Base-by-base conservation (phyloP, 1,140 invertebrate species). In the Megathymus violae region DNA sequence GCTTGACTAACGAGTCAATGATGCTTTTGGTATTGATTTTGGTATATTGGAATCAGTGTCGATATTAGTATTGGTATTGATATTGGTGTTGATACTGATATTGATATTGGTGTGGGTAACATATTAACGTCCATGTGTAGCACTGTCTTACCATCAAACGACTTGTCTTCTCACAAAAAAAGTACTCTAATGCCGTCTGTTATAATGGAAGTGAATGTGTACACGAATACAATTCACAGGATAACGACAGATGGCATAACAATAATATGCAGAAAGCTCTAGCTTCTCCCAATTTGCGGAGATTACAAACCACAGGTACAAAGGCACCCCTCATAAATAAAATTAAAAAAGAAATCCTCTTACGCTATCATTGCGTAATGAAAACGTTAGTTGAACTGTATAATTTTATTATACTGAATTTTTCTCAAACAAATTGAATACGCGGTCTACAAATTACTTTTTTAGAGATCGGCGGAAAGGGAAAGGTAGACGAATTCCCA, bases 391-490 rank as follows among this genome's bases (percentile, higher is more conserved):
- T 52, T 62, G 74, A 77, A 72, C 80, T 76, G 75, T 84, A 87
- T 87, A 87, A 87, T 85, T 87, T 87, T 82, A 82, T 83, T 81
- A 80, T 76, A 71, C 69, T 73, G 77, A 79, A 83, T 82, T 81
- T 77, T 74, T 51, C 63, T 69, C 71, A 61, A 40, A 56, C 62
- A 76, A 84, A 82, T 82, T 80, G 74, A 86, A 86, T 74, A 63
- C 65, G 63, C 46, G 41, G 62, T 67, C 50, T 48, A 71, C 76
- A 83, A 84, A 84, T 85, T 82, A 76, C 76, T 79, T 75, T 75
- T 68, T 74, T 72, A 47, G 44, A 16, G 19, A 63, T 67, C 52
- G 31, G 34, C 41, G 38, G 41, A 71, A 40, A 36, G 40, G 64
- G 71, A 65, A 72, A 54, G 50, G 47, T 31, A 69, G 7, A 69